Base-by-base conservation (phyloP, 1,140 invertebrate genomes). In the Adoxophyes honmai region DNA sequence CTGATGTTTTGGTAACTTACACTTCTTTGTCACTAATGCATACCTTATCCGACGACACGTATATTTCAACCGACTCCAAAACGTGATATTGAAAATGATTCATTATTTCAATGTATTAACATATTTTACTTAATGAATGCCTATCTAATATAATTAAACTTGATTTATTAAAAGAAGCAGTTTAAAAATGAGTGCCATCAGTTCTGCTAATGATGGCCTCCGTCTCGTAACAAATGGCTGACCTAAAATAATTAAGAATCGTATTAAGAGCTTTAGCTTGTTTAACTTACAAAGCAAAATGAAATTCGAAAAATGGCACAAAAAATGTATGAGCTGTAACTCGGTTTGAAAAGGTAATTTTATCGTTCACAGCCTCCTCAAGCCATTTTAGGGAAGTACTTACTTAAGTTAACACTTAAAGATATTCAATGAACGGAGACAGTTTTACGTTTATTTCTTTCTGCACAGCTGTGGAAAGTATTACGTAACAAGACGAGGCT, bases 1-100 rank as follows among this genome's bases (percentile, higher is more conserved):
- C 73, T 71, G 70, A 78, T 73, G 71, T 78, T 79, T 78, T 78
- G 79, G 78, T 83, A 81, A 86, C 81, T 81, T 83, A 85, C 80
- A 83, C 73, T 64, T 78, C 77, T 75, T 72, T 77, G 80, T 81
- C 76, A 81, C 64, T 78, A 72, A 79, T 79, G 71, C 70, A 79
- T 75, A 70, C 72, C 21, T 6, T 6, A 28, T 73, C 53, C 55
- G 70, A 70, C 62, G 65, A 57, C 60, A 66, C 66, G 42, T 11
- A 11, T 48, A 7, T 39, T 7, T 38, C 38, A 48, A 48, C 39
- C 16, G 13, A 16, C 5, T 9, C 10, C 18, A 10, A 21, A 21
- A 4, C 21, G 21, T 28, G 2, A 28, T 28, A 28, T 28, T 48
- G n/a, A 6, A 13, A 35, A 35, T 36, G 35, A 53, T 53, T 34